A percentile compares a stretch with the other conserved stretches of the same genome.
phyloP scores from a whole-genome alignment of 2,113 vertebrate species.

The Myotis brandtii region DNA sequence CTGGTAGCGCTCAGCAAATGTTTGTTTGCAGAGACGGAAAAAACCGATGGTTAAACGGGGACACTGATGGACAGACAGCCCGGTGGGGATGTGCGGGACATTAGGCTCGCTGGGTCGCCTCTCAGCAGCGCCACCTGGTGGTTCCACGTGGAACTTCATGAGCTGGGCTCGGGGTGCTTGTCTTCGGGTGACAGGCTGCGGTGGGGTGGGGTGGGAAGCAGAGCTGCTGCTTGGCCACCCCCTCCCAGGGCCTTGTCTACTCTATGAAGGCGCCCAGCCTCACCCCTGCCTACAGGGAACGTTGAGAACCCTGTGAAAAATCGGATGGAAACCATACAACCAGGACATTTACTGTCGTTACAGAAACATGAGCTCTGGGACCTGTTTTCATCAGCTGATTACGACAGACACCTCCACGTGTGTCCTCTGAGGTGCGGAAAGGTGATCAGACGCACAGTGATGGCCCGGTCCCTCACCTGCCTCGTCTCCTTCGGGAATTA shows the following conservation, averaged over 20 bases:
- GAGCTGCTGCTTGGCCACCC: background rate
- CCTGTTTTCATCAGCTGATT: accelerated
- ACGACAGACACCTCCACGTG: background rate
- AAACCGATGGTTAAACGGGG: too few species aligned
- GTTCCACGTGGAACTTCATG: accelerated
- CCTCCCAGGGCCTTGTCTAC: background rate
- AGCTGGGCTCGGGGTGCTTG: background rate
- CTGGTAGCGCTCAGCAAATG: background rate
- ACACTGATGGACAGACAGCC: background rate
- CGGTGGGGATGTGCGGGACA: too few species aligned
- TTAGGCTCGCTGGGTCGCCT: accelerated
- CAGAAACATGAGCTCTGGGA: background rate
- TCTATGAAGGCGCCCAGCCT: background rate
- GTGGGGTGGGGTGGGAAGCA: too few species aligned
- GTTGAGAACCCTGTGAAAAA: background rate
- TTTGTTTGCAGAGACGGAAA: background rate
- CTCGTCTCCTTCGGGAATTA: background rate
- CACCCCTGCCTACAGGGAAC: background rate
- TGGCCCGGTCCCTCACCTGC: background rate
- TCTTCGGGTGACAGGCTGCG: background rate
- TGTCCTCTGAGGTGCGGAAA: background rate
- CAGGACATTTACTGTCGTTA: background rate
- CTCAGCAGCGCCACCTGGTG: background rate
- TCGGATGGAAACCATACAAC: background rate
- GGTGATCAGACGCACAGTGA: accelerated